Evolutionary conservation across 2,113 vertebrate species (phyloP).

Genomic region (Myodes glareolus): DNA sequence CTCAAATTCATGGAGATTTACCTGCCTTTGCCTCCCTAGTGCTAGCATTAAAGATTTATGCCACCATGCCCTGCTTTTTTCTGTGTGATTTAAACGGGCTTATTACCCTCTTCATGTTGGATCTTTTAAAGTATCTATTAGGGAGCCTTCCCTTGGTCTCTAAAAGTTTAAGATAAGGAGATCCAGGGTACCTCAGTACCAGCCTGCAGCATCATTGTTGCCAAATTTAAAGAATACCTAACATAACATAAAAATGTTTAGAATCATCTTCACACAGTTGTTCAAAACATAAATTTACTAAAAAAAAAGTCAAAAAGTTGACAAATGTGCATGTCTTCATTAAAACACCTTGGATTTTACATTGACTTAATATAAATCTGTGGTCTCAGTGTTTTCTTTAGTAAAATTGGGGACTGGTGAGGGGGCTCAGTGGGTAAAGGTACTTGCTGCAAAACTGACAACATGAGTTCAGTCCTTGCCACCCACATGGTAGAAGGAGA

Average conservation of each 20-base stretch:
- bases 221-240: constrained; percentile 2
- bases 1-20: neutral
- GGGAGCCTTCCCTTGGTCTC: neutral
- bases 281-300: neutral
- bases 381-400: neutral
- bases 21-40: neutral
- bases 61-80: neutral
- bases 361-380: neutral
- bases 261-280: neutral
- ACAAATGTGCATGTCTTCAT: neutral
- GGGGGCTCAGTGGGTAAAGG: neutral
- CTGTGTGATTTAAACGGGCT: neutral
- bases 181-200: neutral
- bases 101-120: neutral
- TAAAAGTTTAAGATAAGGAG: constrained; percentile 20
- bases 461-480: neutral
- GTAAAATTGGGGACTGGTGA: neutral
- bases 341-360: constrained; percentile 31
- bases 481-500: neutral
- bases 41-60: neutral
- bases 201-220: neutral
- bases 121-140: neutral
- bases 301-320: neutral
- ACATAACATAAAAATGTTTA: neutral
- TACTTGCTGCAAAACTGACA: neutral